Conservation (phyloP, 2,888 invertebrate genomes). For the Rhaphigaster nebulosa region DNA sequence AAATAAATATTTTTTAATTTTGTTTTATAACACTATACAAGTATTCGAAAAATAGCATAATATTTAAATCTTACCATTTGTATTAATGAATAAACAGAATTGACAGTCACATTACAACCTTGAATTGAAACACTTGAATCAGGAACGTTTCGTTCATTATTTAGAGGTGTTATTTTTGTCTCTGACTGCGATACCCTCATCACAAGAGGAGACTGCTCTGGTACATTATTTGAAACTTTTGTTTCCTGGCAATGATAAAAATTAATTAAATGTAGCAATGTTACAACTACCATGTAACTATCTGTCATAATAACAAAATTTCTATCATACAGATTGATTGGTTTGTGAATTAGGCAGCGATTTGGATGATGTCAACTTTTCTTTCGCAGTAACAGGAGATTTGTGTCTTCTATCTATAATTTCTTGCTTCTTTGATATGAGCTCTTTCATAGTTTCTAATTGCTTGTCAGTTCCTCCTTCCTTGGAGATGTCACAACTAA, state of each 20-base stretch:
- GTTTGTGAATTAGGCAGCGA: constrained; percentile 60
- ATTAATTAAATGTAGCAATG: background rate
- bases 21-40: background rate
- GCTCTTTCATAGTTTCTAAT: constrained; percentile 63
- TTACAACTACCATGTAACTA: background rate
- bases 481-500: constrained; percentile 62
- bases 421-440: constrained; percentile 62
- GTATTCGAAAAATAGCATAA: background rate
- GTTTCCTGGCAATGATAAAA: constrained; percentile 7
- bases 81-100: constrained; percentile 52
- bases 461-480: constrained; percentile 63
- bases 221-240: background rate
- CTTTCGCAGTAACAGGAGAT: constrained; percentile 52
- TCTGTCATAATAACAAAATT: background rate
- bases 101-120: constrained; percentile 46
- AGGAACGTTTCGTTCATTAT: background rate
- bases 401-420: constrained; percentile 60
- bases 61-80: constrained; percentile 52
- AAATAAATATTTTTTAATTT: background rate
- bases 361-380: constrained; percentile 62
- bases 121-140: background rate
- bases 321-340: constrained; percentile 46
- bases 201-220: constrained; percentile 56
- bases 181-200: constrained; percentile 63
- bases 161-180: constrained; percentile 45